phyloP scores from a whole-genome alignment of 2,113 vertebrate genomes.

The Buteo buteo region DNA sequence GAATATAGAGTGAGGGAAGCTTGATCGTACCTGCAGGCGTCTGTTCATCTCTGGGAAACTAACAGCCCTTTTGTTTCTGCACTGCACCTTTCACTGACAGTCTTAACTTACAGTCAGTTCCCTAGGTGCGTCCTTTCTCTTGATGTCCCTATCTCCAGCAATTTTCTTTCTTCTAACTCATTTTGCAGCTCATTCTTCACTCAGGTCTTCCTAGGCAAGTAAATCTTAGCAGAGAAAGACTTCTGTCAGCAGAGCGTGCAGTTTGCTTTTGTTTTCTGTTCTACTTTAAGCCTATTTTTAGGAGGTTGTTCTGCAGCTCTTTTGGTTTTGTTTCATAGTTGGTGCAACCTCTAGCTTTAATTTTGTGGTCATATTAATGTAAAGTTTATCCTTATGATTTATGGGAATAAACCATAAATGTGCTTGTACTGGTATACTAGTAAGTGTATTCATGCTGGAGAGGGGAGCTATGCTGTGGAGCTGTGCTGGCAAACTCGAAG shows the following conservation, averaged over 20 bases:
- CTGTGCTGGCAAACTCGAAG: background rate
- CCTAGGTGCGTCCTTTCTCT: background rate
- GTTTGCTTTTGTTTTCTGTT: background rate
- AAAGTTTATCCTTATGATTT: background rate
- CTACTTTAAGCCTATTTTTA: background rate
- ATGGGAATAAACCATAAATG: background rate
- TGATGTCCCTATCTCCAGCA: background rate
- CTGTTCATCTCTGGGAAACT: background rate
- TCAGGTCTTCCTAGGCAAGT: background rate
- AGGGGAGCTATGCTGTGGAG: background rate
- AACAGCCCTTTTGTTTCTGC: background rate
- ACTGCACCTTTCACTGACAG: background rate
- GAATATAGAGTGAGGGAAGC: background rate
- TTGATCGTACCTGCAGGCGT: background rate
- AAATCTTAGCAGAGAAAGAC: background rate
- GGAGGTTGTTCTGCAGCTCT: background rate
- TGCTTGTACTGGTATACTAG: background rate
- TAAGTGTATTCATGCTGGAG: accelerated
- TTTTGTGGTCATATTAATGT: background rate
- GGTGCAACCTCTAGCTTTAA: background rate
- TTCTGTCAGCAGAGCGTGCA: background rate
- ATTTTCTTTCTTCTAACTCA: background rate
- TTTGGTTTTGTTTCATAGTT: background rate
- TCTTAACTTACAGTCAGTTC: background rate
- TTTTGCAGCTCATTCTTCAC: background rate